phyloP scores from a whole-genome alignment of 2,888 invertebrate species.

The Drosophila subsilvestris region DNA sequence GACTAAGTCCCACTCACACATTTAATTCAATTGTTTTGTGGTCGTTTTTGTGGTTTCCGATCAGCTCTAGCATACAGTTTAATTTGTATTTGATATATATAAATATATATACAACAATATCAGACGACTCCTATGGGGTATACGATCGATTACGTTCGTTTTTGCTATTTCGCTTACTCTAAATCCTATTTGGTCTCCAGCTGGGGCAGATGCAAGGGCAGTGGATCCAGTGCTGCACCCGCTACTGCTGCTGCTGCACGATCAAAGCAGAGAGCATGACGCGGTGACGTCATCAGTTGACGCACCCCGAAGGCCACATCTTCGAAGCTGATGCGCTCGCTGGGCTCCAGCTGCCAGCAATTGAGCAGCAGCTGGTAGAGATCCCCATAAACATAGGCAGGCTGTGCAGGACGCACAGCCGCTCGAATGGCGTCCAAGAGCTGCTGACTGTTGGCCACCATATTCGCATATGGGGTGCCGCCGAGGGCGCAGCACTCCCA shows the following conservation, averaged over 20 bases:
- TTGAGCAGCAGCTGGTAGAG: slow-evolving; percentile 92
- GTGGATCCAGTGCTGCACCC: slow-evolving; percentile 56
- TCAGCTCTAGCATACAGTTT: not conserved
- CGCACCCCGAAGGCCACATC: slow-evolving; percentile 85
- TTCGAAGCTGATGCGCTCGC: slow-evolving; percentile 90
- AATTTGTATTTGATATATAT: not conserved
- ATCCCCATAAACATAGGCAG: slow-evolving; percentile 90
- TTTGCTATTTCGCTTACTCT: not conserved
- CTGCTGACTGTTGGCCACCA: slow-evolving; percentile 88
- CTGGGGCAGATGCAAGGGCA: slow-evolving; percentile 83
- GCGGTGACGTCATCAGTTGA: slow-evolving; percentile 83
- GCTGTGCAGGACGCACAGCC: slow-evolving; percentile 90
- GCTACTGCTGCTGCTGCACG: slow-evolving; percentile 52
- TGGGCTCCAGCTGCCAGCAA: slow-evolving; percentile 93
- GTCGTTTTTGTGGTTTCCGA: not conserved
- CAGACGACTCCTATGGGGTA: not conserved
- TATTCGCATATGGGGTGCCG: slow-evolving; percentile 90
- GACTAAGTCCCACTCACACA: slow-evolving; percentile 13
- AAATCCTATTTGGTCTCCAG: slow-evolving; percentile 72
- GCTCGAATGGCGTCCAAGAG: slow-evolving; percentile 88
- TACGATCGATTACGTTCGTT: not conserved
- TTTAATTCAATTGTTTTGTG: not conserved
- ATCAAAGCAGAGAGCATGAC: slow-evolving; percentile 82
- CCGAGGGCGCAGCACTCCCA: slow-evolving; percentile 93
- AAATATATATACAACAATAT: not conserved